phyloP scores from a whole-genome alignment of 2,797 vertebrate genomes.

The Momotus momota region DNA sequence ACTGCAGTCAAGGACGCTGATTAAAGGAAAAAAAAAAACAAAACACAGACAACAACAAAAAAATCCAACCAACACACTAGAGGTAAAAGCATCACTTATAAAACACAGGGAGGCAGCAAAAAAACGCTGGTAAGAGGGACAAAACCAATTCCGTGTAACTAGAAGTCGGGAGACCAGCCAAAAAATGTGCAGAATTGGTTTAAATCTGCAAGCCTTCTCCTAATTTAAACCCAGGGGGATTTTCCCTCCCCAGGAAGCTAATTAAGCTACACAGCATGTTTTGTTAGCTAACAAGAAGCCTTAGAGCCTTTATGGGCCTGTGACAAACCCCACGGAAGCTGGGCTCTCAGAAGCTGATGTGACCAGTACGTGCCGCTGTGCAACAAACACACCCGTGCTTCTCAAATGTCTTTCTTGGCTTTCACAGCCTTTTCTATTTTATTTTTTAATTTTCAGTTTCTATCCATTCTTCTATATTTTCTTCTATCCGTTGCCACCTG shows the following conservation, averaged over 20 bases:
- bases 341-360: neutral
- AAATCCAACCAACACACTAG: fast-evolving
- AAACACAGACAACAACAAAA: fast-evolving
- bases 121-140: neutral
- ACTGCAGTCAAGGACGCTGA: neutral
- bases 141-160: neutral
- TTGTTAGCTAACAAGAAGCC: constrained; percentile 13
- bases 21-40: fast-evolving
- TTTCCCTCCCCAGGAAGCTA: neutral
- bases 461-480: neutral
- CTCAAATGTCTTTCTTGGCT: neutral
- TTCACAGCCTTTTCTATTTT: neutral
- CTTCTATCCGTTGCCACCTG: neutral
- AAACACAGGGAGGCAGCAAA: neutral
- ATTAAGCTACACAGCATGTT: constrained; percentile 33
- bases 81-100: neutral
- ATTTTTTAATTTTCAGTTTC: neutral
- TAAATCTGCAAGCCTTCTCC: neutral
- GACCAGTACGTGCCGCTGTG: neutral
- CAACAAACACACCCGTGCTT: neutral
- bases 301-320: neutral
- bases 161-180: neutral
- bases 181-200: neutral
- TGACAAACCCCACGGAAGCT: neutral
- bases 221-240: neutral